Conservation (phyloP, 2,888 invertebrate genomes). For the Hesperia comma region DNA sequence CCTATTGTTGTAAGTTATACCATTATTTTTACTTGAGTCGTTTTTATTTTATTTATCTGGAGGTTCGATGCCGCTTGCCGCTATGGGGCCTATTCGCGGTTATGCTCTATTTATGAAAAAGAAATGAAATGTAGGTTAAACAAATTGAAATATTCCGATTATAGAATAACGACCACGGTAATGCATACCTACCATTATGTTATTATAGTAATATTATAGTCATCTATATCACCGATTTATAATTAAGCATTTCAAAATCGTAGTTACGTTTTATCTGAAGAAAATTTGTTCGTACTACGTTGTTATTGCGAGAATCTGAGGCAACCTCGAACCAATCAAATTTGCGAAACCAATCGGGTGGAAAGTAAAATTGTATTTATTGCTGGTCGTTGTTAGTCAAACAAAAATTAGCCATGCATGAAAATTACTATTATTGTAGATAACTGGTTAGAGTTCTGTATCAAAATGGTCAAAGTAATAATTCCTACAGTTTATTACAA, state of each 20-base stretch:
- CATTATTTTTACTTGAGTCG: too few relatives aligned
- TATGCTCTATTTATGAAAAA: too few relatives aligned
- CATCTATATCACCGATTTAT: neutral
- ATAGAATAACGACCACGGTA: neutral
- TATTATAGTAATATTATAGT: constrained; percentile 1
- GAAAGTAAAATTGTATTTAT: constrained; percentile 30
- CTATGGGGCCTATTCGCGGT: too few relatives aligned
- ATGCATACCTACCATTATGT: neutral
- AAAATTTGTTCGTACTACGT: constrained; percentile 29
- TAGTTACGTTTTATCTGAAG: constrained; percentile 21
- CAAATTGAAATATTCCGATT: too few relatives aligned
- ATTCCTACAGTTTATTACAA: neutral
- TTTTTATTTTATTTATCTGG: too few relatives aligned
- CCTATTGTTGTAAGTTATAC: too few relatives aligned
- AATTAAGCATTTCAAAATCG: constrained; percentile 29
- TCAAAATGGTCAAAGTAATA: neutral
- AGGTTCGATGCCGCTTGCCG: too few relatives aligned
- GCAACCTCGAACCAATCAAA: constrained; percentile 32
- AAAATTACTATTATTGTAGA: constrained; percentile 16
- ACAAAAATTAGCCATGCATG: constrained; percentile 31
- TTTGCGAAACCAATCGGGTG: constrained; percentile 31
- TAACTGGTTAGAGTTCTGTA: neutral
- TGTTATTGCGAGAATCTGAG: constrained; percentile 25
- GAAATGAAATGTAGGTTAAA: too few relatives aligned
- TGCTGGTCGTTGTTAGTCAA: constrained; percentile 13